Percentiles rank a stretch among this genome's conserved stretches.
phyloP scores from a whole-genome alignment of 2,888 invertebrate species.

The Pomacea canaliculata region DNA sequence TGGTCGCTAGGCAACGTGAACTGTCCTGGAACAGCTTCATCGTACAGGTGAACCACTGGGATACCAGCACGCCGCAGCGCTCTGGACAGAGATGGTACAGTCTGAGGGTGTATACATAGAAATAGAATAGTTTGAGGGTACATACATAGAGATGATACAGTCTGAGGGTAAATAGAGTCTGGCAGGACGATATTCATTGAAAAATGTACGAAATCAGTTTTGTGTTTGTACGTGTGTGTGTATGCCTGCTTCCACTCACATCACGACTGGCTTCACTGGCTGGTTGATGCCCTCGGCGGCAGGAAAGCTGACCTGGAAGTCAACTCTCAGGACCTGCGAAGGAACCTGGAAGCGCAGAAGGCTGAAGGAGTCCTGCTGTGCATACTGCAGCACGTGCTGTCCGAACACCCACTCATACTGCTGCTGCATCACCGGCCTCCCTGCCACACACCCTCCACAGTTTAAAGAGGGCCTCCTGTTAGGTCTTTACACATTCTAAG shows the following conservation, averaged over 20 bases:
- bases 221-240: background rate
- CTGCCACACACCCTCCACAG: background rate
- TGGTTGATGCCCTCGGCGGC: background rate
- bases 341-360: conserved; percentile 10
- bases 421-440: background rate
- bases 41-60: conserved; percentile 86
- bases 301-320: conserved; percentile 1
- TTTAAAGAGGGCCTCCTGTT: no score
- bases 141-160: no score
- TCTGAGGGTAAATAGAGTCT: no score
- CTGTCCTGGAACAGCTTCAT: conserved; percentile 81
- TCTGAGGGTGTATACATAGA: no score
- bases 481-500: no score
- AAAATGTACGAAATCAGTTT: no score
- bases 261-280: background rate
- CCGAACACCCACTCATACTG: conserved; percentile 8
- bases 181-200: no score
- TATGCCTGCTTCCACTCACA: conserved; percentile 1
- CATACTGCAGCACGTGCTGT: background rate
- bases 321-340: background rate
- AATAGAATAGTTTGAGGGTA: no score
- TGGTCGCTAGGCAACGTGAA: conserved; percentile 61
- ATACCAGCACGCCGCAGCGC: conserved; percentile 84
- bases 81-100: conserved; percentile 71
- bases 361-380: conserved; percentile 6